Evolutionary conservation across 2,797 vertebrate species (phyloP), one percentile per base, ranked within the genome.

Genomic region (Megalops cyprinoides): DNA sequence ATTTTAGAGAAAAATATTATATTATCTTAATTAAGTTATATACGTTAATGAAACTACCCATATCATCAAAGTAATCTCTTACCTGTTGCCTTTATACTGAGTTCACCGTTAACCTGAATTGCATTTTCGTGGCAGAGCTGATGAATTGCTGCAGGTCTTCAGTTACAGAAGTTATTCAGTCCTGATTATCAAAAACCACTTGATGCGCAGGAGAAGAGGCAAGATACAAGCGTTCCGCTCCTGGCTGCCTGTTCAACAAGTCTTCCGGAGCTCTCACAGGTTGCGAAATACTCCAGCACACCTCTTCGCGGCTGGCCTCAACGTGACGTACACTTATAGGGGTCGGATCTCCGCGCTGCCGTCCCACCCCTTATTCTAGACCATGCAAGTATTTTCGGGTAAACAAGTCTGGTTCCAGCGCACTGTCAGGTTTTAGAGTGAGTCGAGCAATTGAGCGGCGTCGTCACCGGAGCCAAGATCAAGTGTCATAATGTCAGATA

Each of bases 321-420:
- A 87, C 1, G 87, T 97, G 96, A 97, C 93, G 93, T 98, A 94
- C 91, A 96, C 88, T 65, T 82, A 88, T 0, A 71, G 85, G 90
- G 91, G 90, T 92, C 89, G 85, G 93, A 88, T 94, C 95, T 93
- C 91, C 91, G 94, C n/a, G n/a, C 92, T 79, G 86, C 83, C 80
- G 90, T 94, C 94, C 93, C 94, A 86, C 92, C 90, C 93, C 89
- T 92, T n/a, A n/a, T n/a, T 93, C 84, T 82, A 44, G 79, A 85
- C 85, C 71, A 77, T 83, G 69, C 77, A 44, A 88, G 77, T 88
- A 87, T 91, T 93, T 90, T 92, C 84, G 90, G 90, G 94, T 97
- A 98, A 98, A 98, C 97, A 98, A 96, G 92, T 95, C 90, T 88
- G 92, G 92, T 91, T 93, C 95, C 95, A 94, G 93, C 92, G 94